phyloP scores from a whole-genome alignment of 2,113 vertebrate genomes.

The Myanophis thanlyinensis region DNA sequence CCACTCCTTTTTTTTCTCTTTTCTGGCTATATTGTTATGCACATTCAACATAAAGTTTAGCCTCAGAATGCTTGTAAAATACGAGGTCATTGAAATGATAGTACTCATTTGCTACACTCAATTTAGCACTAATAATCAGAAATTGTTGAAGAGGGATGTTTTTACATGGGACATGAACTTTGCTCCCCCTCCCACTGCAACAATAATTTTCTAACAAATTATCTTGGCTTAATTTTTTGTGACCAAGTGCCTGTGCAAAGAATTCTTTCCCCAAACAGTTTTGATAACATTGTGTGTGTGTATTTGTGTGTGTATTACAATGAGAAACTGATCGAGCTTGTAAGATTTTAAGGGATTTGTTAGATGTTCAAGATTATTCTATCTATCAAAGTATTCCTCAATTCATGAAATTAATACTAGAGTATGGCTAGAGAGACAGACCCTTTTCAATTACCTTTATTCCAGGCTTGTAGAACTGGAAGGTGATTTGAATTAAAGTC shows the following conservation, averaged over 20 bases:
- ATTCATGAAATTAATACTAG: neutral
- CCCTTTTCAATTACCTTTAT: neutral
- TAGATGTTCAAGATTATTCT: neutral
- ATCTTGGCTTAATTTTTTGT: constrained; percentile 32
- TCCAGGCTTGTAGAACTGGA: neutral
- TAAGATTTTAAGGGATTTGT: neutral
- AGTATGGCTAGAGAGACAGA: neutral
- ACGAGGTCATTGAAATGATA: constrained; percentile 66
- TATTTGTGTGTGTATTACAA: neutral
- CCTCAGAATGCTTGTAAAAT: constrained; percentile 69
- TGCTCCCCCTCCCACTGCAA: constrained; percentile 46
- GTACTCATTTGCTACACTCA: constrained; percentile 74
- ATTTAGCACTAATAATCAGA: constrained; percentile 78
- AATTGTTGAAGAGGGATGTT: constrained; percentile 71
- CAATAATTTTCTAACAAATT: constrained; percentile 63
- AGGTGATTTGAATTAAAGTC: neutral
- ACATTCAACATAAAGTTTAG: constrained; percentile 56
- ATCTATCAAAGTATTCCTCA: neutral
- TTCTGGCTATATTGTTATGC: constrained; percentile 38
- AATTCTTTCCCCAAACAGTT: neutral
- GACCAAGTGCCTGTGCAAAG: neutral
- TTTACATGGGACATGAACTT: constrained; percentile 69
- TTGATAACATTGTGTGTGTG: neutral
- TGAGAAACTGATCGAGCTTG: neutral
- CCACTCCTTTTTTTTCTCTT: constrained; percentile 14